Conservation (phyloP, 2,113 vertebrate genomes). For the rabbit (Oryctolagus cuniculus) region DNA sequence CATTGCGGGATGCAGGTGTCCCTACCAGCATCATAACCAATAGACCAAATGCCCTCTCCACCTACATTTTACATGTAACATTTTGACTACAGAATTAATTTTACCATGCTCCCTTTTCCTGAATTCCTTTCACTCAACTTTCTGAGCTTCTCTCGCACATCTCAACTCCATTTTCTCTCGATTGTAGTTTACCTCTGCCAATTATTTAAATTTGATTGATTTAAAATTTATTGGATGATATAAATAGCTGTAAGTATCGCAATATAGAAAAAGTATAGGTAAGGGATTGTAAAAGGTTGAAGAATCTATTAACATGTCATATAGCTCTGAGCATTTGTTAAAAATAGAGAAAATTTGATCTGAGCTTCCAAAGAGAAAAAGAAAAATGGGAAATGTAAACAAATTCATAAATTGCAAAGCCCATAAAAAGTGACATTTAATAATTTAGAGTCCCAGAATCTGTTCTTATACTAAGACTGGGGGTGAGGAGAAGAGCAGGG, state of each 20-base stretch:
- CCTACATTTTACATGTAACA: background rate
- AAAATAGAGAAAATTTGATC: conserved; percentile 3
- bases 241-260: background rate
- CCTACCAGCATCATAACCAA: too few species aligned
- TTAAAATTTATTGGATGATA: background rate
- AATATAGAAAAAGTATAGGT: background rate
- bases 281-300: background rate
- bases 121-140: background rate
- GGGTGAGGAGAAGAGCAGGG: too few species aligned
- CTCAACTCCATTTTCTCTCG: background rate
- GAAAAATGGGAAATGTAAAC: conserved; percentile 18
- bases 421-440: background rate
- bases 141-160: background rate
- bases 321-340: background rate
- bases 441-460: background rate
- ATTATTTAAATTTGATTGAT: background rate
- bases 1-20: too few species aligned
- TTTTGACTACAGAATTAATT: background rate
- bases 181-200: background rate
- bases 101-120: background rate
- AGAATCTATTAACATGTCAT: background rate
- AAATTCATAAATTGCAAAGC: background rate
- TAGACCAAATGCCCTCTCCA: background rate
- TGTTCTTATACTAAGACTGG: background rate
- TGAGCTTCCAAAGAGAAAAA: conserved; percentile 12